Conservation (phyloP, 2,888 invertebrate species). For the Campoplex nolae region DNA sequence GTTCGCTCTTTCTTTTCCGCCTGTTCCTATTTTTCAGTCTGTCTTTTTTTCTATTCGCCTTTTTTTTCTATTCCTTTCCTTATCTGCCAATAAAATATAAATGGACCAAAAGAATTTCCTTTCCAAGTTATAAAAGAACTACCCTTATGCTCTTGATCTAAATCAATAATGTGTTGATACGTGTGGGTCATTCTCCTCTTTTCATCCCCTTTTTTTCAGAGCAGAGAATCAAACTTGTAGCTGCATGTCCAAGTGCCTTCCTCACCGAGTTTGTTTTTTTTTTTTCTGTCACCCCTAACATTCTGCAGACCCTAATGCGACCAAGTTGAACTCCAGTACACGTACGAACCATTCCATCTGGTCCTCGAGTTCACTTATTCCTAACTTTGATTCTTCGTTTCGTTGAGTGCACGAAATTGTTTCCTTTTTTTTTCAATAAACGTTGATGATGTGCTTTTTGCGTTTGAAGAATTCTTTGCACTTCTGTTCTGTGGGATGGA, state of each 20-base stretch:
- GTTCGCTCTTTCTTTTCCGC: neutral
- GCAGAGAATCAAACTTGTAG: slow-evolving; percentile 76
- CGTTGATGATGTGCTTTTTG: neutral
- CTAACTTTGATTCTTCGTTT: slow-evolving; percentile 1
- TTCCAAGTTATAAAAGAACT: slow-evolving; percentile 64
- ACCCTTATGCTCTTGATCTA: slow-evolving; percentile 44
- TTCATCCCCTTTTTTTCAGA: slow-evolving; percentile 48
- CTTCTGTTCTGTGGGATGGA: too few species aligned
- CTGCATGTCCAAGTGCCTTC: slow-evolving; percentile 54
- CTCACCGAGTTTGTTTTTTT: neutral
- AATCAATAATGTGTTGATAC: slow-evolving; percentile 26
- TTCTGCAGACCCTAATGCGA: neutral
- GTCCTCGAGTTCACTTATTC: slow-evolving; percentile 1
- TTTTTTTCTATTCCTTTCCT: slow-evolving; percentile 34
- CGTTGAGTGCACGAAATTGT: neutral
- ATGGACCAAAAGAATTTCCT: slow-evolving; percentile 81
- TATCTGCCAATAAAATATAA: slow-evolving; percentile 81
- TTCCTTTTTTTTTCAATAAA: neutral
- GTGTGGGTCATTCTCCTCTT: slow-evolving; percentile 43
- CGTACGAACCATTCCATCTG: neutral
- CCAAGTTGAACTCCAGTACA: slow-evolving; percentile 3
- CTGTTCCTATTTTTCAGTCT: slow-evolving; percentile 8
- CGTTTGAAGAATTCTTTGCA: neutral
- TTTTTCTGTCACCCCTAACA: neutral
- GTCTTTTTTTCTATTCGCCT: neutral